Conservation (phyloP, 2,797 vertebrate genomes). For the Leptodactylus fallax region DNA sequence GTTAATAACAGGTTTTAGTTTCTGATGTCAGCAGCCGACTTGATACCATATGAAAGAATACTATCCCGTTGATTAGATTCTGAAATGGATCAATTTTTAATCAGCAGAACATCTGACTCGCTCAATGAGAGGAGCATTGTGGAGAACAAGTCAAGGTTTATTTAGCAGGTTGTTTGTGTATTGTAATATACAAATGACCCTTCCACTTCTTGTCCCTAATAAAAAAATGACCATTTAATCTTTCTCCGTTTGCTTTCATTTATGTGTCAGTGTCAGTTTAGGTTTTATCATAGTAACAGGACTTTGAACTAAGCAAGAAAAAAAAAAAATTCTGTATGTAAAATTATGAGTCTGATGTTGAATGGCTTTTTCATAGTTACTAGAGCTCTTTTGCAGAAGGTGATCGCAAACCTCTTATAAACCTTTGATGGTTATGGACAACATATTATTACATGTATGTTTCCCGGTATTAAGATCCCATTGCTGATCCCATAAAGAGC, state of each 20-base stretch:
- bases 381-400: neutral
- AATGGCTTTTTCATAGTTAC: neutral
- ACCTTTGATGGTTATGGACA: neutral
- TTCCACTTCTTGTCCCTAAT: constrained; percentile 65
- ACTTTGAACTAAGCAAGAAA: neutral
- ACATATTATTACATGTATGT: neutral
- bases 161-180: constrained; percentile 95
- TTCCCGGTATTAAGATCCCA: neutral
- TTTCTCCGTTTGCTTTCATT: constrained; percentile 38
- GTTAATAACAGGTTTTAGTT: constrained; percentile 97
- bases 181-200: constrained; percentile 83
- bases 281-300: neutral
- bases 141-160: constrained; percentile 90
- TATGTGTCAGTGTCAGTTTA: constrained; percentile 58
- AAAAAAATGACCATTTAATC: neutral
- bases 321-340: neutral
- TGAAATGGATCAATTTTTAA: constrained; percentile 99
- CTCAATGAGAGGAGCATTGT: constrained; percentile 89
- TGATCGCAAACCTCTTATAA: neutral
- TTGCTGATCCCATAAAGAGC: neutral
- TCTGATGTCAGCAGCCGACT: constrained; percentile 93
- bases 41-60: constrained; percentile 94
- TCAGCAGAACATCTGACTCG: constrained; percentile 99
- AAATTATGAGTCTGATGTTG: neutral
- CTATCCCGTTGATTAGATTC: constrained; percentile 99